phyloP scores from a whole-genome alignment of 2,113 vertebrate genomes.

The Peromyscus polionotus region DNA sequence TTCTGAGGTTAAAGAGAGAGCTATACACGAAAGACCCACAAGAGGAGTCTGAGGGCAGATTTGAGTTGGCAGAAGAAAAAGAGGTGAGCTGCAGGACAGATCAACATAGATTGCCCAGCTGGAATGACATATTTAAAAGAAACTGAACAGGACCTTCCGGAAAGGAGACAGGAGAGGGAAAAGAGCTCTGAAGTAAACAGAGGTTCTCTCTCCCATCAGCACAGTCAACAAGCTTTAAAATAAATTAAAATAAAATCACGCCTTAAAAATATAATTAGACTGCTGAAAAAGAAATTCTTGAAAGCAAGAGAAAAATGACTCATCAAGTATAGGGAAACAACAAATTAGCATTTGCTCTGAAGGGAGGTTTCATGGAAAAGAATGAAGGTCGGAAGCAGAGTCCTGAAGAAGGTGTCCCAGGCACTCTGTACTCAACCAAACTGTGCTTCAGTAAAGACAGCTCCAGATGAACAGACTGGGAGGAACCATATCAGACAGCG shows the following conservation, averaged over 20 bases:
- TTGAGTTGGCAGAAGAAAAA: background rate
- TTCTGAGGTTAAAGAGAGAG: background rate
- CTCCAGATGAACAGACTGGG: background rate
- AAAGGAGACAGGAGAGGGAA: background rate
- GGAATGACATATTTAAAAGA: background rate
- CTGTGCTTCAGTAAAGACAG: background rate
- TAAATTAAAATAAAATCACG: conserved; percentile 30
- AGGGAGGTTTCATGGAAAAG: conserved; percentile 2
- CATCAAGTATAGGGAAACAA: background rate
- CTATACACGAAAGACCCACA: background rate
- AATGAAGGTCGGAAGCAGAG: conserved; percentile 7
- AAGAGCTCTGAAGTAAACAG: background rate
- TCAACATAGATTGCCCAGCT: background rate
- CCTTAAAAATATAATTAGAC: conserved; percentile 11
- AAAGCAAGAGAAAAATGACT: conserved; percentile 10
- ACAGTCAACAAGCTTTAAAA: conserved; percentile 15
- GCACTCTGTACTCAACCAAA: background rate
- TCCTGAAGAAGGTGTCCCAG: background rate
- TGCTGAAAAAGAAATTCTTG: conserved; percentile 44
- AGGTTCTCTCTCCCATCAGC: background rate
- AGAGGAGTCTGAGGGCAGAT: background rate
- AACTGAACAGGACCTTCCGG: background rate
- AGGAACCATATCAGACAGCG: background rate
- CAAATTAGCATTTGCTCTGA: background rate
- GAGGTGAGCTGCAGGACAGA: background rate